Percentiles rank a stretch among this genome's conserved stretches.
Conservation (phyloP, 92 coral and sea anemone species). For the Actinernus sp. region DNA sequence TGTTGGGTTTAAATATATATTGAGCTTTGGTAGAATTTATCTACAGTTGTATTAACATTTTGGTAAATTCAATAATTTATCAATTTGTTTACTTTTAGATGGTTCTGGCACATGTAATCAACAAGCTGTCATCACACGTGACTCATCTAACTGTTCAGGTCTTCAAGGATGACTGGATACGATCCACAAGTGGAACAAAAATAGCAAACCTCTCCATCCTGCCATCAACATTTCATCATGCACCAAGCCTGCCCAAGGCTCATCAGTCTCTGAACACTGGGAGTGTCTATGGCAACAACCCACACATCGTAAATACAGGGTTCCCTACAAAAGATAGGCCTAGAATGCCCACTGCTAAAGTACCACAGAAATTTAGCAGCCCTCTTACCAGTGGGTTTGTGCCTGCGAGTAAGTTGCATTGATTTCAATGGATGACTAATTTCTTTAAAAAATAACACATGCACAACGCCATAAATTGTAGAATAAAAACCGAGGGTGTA, state of each 20-base stretch:
- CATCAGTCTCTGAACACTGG: conserved; percentile 17
- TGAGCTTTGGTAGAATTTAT: too few species aligned
- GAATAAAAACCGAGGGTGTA: too few species aligned
- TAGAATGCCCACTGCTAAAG: not conserved
- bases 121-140: conserved; percentile 84
- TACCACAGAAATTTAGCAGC: conserved; percentile 15
- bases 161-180: conserved; percentile 97
- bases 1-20: too few species aligned
- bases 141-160: conserved; percentile 92
- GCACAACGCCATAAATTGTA: too few species aligned
- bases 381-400: conserved; percentile 11
- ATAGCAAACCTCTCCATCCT: conserved; percentile 60
- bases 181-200: conserved; percentile 80
- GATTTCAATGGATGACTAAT: too few species aligned
- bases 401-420: conserved; percentile 20
- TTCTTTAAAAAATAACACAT: too few species aligned
- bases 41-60: too few species aligned
- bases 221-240: conserved; percentile 48
- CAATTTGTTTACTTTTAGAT: conserved; percentile 64
- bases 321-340: not conserved
- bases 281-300: conserved; percentile 5
- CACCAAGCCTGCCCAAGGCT: conserved; percentile 53
- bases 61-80: too few species aligned
- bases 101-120: conserved; percentile 98
- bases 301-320: too few species aligned